A percentile compares a stretch with the other conserved stretches of the same genome.
These are phyloP conservation scores for Tretioscincus oriximinensis DNA, from an alignment of 2,113 vertebrate species.

Conservation along the genomic window DNA sequence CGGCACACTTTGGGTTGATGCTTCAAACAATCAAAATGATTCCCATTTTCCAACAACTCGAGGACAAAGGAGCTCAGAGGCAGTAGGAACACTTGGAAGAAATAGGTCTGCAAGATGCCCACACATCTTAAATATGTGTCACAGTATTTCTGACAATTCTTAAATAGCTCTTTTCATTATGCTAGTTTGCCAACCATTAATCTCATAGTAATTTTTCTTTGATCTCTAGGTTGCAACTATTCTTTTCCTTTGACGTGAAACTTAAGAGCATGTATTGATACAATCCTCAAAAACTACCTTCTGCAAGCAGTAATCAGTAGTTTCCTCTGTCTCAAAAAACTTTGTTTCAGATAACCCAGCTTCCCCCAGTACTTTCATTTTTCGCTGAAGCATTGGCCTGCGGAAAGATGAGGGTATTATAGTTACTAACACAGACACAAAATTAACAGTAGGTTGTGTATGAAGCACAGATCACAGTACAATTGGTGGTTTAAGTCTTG, in stretches of 20 bases:
- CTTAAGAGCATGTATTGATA: conserved; percentile 13
- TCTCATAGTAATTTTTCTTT: neutral
- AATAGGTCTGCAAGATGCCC: too few relatives aligned
- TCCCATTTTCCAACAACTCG: too few relatives aligned
- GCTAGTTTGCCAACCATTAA: neutral
- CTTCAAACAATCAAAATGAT: too few relatives aligned
- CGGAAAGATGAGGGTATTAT: conserved; percentile 22
- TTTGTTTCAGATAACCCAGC: conserved; percentile 90
- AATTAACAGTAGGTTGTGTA: neutral
- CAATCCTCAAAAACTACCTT: conserved; percentile 75
- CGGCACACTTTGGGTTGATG: too few relatives aligned
- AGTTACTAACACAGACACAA: conserved; percentile 18
- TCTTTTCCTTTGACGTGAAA: neutral
- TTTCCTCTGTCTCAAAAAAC: conserved; percentile 84
- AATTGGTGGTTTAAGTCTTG: too few relatives aligned
- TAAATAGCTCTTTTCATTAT: neutral
- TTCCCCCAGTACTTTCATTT: conserved; percentile 90
- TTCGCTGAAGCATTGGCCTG: conserved; percentile 95
- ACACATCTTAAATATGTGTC: too few relatives aligned
- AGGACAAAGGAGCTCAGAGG: too few relatives aligned
- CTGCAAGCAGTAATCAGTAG: conserved; percentile 68
- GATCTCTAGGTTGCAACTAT: neutral
- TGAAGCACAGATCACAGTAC: too few relatives aligned
- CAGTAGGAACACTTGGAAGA: too few relatives aligned
- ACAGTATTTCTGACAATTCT: neutral